Evolutionary conservation across 2,797 vertebrate genomes (phyloP), one percentile per base, ranked within the genome.

Genomic region (Fratercula arctica): DNA sequence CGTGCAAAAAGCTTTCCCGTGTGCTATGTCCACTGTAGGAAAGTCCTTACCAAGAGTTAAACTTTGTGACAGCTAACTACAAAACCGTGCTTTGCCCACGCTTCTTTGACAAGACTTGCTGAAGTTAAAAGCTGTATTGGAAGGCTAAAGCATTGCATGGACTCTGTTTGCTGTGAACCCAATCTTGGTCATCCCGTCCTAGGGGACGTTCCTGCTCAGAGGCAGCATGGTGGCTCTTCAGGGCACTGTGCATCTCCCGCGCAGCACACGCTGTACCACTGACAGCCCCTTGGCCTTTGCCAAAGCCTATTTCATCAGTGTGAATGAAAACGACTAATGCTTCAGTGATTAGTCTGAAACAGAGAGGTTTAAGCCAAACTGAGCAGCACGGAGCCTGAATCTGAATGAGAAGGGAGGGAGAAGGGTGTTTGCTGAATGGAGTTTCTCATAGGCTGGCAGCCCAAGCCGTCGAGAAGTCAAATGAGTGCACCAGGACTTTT

Each of bases 321-420:
- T 50, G 72, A 85, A 79, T 90, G 79, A 86, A 87, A 90, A 87
- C 61, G 80, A 86, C 25, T 35, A 66, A 46, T 46, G 63, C 81
- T 66, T 72, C 80, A 87, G 31, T 33, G 28, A 57, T 31, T 60
- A 68, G 61, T 85, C 63, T 74, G 83, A 74, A 86, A 59, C 16
- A 37, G 51, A 51, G 85, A 45, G 4, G 16, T 63, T 88, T 74
- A 81, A 89, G 85, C 69, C 87, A 94, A 87, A 68, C 53, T 20
- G 59, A 87, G 87, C 53, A 72, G 72, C 41, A 12, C 3, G 4
- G 84, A 51, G 37, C 6, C 72, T 84, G 85, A 84, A 88, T 94
- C 31, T 39, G 77, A 95, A 91, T 63, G 77, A 94, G 84, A 50
- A 79, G 20, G 28, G 72, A 68, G 82, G 31, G 15, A 87, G 72